Conservation (phyloP, 2,113 vertebrate genomes). For the Pyrgilauda ruficollis region DNA sequence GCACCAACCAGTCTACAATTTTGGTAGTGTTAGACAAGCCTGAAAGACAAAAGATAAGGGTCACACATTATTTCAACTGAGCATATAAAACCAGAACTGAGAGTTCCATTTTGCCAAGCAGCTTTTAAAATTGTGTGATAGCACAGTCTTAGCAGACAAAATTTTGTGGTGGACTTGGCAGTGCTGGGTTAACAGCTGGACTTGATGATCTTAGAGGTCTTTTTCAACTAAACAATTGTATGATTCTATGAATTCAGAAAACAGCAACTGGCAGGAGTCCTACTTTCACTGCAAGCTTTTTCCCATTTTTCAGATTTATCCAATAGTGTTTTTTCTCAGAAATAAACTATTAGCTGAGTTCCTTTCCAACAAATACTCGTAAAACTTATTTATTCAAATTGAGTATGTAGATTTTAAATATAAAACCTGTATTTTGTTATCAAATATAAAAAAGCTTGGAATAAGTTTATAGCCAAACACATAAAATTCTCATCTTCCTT, state of each 20-base stretch:
- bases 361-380: background rate
- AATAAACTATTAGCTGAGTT: background rate
- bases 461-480: background rate
- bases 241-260: background rate
- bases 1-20: conserved; percentile 8
- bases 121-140: background rate
- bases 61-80: background rate
- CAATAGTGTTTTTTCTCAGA: background rate
- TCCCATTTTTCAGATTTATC: background rate
- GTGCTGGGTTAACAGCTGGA: background rate
- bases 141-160: background rate
- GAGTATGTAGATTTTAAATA: background rate
- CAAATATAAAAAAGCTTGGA: background rate
- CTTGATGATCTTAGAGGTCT: background rate
- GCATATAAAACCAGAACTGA: background rate
- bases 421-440: background rate
- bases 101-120: background rate
- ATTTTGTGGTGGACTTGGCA: background rate
- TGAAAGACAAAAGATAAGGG: conserved; percentile 2
- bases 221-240: background rate
- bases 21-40: background rate
- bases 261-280: background rate
- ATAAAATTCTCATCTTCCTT: background rate
- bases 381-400: background rate
- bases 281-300: background rate